These are phyloP conservation scores for Adelognathus sp. DNA, from an alignment of 2,888 invertebrate genomes.

Conservation along the genomic window DNA sequence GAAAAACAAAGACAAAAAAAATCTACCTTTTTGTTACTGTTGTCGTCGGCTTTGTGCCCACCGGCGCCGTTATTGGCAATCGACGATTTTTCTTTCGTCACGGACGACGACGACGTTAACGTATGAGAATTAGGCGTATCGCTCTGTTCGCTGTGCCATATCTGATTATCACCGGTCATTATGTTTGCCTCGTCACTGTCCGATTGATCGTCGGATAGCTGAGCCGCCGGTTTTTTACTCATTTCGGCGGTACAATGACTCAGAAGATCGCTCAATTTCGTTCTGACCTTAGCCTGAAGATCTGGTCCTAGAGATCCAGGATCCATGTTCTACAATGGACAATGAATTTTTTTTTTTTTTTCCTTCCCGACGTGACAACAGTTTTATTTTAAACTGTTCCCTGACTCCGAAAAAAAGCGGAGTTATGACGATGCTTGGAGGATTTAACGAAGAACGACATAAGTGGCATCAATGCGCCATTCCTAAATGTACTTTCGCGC, in stretches of 20 bases:
- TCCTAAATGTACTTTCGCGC: conserved; percentile 9
- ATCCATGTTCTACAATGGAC: conserved; percentile 77
- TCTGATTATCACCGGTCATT: conserved; percentile 72
- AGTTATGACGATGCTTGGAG: not conserved
- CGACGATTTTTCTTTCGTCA: conserved; percentile 76
- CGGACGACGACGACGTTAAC: conserved; percentile 70
- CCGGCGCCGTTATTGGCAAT: conserved; percentile 71
- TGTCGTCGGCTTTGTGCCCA: conserved; percentile 76
- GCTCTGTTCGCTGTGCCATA: conserved; percentile 74
- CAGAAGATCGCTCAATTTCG: conserved; percentile 75
- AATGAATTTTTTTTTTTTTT: conserved; percentile 64
- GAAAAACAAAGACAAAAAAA: conserved; percentile 34
- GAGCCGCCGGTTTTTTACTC: conserved; percentile 74
- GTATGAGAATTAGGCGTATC: conserved; percentile 74
- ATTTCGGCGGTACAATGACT: conserved; percentile 74
- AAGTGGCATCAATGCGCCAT: not conserved
- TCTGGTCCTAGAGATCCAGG: conserved; percentile 77
- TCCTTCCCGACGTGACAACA: conserved; percentile 70
- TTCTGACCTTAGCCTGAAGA: conserved; percentile 75
- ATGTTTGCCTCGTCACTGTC: conserved; percentile 77
- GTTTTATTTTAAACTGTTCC: conserved; percentile 3
- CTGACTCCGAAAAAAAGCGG: not conserved
- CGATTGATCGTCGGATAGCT: conserved; percentile 77
- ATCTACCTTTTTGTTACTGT: conserved; percentile 76
- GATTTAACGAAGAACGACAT: not conserved